Conservation (phyloP, 1,140 invertebrate genomes). For the Aphis craccivora region DNA sequence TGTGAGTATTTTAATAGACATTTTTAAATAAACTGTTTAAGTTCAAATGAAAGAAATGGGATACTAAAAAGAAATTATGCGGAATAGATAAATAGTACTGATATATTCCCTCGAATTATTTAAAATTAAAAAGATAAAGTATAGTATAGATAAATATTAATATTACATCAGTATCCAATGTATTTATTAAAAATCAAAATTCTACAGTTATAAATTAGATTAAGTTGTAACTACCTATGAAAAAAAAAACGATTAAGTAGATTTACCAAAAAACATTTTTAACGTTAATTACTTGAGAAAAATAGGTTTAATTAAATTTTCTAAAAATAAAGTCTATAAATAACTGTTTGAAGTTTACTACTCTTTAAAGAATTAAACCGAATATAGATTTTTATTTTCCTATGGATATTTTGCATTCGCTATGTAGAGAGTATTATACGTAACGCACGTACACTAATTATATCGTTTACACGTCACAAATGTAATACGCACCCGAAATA, state of each 20-base stretch:
- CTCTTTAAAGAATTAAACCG: background rate
- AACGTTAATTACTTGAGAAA: background rate
- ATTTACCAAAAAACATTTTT: too few species aligned
- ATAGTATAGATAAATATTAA: background rate
- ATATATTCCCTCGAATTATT: too few species aligned
- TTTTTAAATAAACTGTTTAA: too few species aligned
- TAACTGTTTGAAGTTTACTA: background rate
- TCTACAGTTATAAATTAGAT: too few species aligned
- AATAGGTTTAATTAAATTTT: background rate
- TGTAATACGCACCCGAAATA: constrained; percentile 9
- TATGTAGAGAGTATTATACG: background rate
- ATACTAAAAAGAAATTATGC: too few species aligned
- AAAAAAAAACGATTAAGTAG: too few species aligned
- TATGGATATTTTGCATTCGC: background rate
- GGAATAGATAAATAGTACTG: too few species aligned
- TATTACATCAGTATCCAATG: background rate
- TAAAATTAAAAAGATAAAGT: too few species aligned
- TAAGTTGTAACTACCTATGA: background rate
- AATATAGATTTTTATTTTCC: background rate
- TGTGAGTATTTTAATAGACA: too few species aligned
- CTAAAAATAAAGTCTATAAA: background rate
- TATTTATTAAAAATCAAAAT: background rate
- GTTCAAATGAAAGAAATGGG: too few species aligned
- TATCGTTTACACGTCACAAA: constrained; percentile 15
- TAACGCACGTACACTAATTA: constrained; percentile 10